A percentile compares a stretch with the other conserved stretches of the same genome.
Evolutionary conservation across 2,113 vertebrate genomes (phyloP).

Genomic region (Psilopogon haemacephalus): DNA sequence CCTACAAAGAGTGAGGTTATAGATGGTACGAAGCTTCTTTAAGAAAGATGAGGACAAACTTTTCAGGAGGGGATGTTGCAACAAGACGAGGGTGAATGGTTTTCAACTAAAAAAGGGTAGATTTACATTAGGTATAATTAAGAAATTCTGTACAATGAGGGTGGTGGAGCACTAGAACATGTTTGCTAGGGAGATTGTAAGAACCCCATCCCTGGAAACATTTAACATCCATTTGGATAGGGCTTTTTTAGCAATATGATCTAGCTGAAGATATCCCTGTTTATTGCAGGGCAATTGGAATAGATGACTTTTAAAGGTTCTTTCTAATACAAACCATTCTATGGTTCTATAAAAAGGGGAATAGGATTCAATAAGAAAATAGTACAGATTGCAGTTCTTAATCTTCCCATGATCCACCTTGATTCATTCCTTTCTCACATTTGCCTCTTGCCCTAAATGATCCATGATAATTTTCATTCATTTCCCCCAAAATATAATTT

Average conservation of each 20-base stretch:
- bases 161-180: neutral
- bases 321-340: neutral
- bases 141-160: neutral
- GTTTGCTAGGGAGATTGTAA: neutral
- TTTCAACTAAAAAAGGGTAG: neutral
- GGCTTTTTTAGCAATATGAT: neutral
- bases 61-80: no score
- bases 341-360: neutral
- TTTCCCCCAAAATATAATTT: neutral
- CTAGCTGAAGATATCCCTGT: neutral
- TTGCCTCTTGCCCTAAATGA: neutral
- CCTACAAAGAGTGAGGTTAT: no score
- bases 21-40: no score
- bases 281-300: neutral
- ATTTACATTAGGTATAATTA: neutral
- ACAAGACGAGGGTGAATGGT: neutral
- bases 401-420: neutral
- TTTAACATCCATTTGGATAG: neutral
- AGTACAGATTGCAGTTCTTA: neutral
- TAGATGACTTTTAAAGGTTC: neutral
- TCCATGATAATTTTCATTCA: neutral
- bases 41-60: no score
- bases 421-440: neutral
- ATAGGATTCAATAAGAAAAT: neutral
- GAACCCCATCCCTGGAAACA: neutral